These are phyloP conservation scores for Argentina silus DNA, from an alignment of 2,797 vertebrate species.

Conservation along the genomic window DNA sequence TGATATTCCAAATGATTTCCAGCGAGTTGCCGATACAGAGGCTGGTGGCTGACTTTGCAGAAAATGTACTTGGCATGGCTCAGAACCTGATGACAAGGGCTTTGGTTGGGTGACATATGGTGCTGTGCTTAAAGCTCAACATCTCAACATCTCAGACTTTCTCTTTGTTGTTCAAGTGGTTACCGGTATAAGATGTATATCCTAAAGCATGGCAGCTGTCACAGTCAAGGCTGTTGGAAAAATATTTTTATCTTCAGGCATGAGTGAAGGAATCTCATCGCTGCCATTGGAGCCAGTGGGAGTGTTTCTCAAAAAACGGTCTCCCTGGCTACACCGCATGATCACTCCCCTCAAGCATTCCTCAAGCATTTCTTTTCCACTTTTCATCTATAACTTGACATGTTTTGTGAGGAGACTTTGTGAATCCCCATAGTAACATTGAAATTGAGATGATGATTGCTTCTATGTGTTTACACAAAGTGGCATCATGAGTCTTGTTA, in stretches of 20 bases:
- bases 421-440: not conserved
- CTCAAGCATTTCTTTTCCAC: constrained; percentile 25
- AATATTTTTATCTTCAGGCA: constrained; percentile 28
- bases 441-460: not conserved
- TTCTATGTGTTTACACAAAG: too few relatives aligned
- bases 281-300: constrained; percentile 13
- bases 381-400: constrained; percentile 14
- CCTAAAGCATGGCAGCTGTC: constrained; percentile 30
- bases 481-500: too few relatives aligned
- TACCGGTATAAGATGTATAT: constrained; percentile 26
- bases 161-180: constrained; percentile 25
- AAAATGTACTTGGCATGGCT: constrained; percentile 49
- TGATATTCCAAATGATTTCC: constrained; percentile 61
- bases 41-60: constrained; percentile 46
- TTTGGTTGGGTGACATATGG: constrained; percentile 43
- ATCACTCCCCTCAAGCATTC: constrained; percentile 33
- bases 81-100: constrained; percentile 43
- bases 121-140: constrained; percentile 34
- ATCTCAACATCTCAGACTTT: constrained; percentile 31
- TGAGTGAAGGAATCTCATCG: constrained; percentile 37
- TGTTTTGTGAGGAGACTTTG: constrained; percentile 8
- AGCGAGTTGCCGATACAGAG: constrained; percentile 46
- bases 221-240: constrained; percentile 20
- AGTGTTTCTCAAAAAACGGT: not conserved
- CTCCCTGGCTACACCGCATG: not conserved